These are phyloP conservation scores for Panthera uncia DNA, from an alignment of 2,113 vertebrate genomes.

Conservation along the genomic window DNA sequence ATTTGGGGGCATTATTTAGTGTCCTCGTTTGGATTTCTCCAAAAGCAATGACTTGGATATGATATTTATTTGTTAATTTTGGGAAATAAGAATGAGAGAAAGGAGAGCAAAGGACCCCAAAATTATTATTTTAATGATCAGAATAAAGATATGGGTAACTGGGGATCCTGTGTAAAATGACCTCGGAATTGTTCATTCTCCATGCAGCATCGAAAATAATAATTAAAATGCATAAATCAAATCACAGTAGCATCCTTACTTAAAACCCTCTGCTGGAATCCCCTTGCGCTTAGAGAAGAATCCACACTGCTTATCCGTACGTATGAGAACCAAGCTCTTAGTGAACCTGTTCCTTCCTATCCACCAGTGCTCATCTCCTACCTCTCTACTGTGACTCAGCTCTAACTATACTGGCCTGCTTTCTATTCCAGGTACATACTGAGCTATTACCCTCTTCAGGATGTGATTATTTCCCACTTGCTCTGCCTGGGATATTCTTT, in stretches of 20 bases:
- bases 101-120: background rate
- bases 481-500: background rate
- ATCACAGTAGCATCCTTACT: background rate
- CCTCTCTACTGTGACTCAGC: background rate
- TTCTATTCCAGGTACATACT: background rate
- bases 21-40: background rate
- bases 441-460: background rate
- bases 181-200: background rate
- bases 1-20: background rate
- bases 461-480: background rate
- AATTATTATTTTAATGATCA: background rate
- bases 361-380: background rate
- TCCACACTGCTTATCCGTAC: background rate
- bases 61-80: slow-evolving; percentile 24
- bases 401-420: no score
- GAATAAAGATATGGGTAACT: background rate
- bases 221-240: background rate
- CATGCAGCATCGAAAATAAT: background rate
- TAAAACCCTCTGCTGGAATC: background rate
- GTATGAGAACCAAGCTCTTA: background rate
- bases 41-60: background rate
- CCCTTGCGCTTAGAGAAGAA: background rate
- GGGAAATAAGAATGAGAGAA: background rate
- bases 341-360: background rate
- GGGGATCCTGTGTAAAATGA: background rate